These are phyloP conservation scores for Haplochromis burtoni DNA, from an alignment of 2,113 vertebrate genomes.

Conservation along the genomic window DNA sequence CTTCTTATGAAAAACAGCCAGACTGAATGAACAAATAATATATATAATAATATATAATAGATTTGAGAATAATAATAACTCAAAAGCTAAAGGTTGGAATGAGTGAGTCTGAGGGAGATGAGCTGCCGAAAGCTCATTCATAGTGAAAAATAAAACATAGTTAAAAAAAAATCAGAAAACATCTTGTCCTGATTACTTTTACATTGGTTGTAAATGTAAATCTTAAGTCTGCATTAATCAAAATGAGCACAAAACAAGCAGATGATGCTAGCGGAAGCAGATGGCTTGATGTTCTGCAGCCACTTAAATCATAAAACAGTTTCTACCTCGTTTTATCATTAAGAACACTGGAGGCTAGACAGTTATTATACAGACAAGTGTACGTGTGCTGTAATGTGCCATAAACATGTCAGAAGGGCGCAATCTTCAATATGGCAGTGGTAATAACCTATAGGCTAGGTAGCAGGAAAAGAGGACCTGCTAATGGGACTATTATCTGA, in stretches of 20 bases:
- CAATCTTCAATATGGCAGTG: conserved; percentile 22
- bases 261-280: not conserved
- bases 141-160: not conserved
- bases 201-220: not conserved
- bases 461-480: not conserved
- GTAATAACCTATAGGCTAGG: conserved; percentile 44
- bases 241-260: not conserved
- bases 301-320: conserved; percentile 17
- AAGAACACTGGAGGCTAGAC: conserved; percentile 11
- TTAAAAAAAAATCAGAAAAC: not conserved
- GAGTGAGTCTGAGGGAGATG: not conserved
- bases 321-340: conserved; percentile 10
- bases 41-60: not conserved
- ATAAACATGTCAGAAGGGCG: conserved; percentile 29
- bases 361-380: conserved; percentile 42
- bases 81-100: not conserved
- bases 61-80: not conserved
- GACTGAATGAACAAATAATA: not conserved
- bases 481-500: conserved; percentile 17
- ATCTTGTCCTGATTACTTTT: not conserved
- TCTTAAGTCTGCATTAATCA: not conserved
- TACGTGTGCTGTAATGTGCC: conserved; percentile 26
- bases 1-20: not conserved
- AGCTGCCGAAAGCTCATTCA: not conserved
- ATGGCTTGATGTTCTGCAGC: not conserved